phyloP scores from a whole-genome alignment of 2,113 vertebrate genomes.

The Promerops cafer region DNA sequence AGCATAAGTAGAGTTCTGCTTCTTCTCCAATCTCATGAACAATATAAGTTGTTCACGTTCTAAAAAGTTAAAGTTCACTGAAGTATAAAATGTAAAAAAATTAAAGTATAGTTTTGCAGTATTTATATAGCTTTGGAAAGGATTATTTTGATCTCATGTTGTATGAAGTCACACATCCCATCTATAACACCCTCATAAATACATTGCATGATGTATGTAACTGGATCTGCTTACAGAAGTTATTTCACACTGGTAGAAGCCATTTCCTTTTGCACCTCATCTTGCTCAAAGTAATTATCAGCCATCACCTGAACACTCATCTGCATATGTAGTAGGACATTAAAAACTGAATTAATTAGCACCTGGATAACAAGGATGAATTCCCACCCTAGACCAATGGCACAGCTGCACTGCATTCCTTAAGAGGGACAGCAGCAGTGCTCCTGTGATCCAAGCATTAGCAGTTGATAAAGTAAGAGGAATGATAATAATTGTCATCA shows the following conservation, averaged over 20 bases:
- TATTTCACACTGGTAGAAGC: neutral
- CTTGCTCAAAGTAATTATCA: neutral
- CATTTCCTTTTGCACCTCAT: neutral
- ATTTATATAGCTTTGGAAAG: neutral
- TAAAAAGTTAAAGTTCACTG: neutral
- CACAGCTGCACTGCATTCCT: neutral
- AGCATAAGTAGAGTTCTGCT: neutral
- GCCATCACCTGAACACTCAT: neutral
- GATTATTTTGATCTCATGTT: neutral
- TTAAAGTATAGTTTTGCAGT: neutral
- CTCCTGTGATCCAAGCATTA: neutral
- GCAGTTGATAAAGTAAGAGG: neutral
- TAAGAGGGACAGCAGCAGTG: neutral
- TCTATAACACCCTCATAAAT: neutral
- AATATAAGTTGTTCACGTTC: neutral
- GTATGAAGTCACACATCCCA: neutral
- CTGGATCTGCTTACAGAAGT: neutral
- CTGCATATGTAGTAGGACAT: neutral
- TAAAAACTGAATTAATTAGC: conserved; percentile 2
- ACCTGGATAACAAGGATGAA: neutral
- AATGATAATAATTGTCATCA: neutral
- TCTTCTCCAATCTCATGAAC: neutral
- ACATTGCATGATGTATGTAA: neutral
- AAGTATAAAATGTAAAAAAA: neutral
- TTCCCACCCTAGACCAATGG: neutral